Percentiles rank a stretch among this genome's conserved stretches.
These are phyloP conservation scores for Bombus sibiricus DNA, from an alignment of 1,140 invertebrate genomes.

Conservation along the genomic window DNA sequence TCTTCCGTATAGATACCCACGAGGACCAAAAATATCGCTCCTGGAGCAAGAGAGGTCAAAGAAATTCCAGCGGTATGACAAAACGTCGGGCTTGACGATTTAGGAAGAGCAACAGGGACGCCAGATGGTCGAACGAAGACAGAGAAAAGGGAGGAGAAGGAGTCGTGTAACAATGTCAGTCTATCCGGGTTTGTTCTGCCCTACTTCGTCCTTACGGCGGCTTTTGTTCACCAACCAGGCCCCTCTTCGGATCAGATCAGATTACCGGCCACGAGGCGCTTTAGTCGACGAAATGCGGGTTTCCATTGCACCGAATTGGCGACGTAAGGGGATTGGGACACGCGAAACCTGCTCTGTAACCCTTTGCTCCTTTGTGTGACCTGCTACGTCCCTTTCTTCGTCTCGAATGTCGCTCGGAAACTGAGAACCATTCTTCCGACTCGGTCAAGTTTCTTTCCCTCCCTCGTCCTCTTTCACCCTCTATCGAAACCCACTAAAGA, in stretches of 20 bases:
- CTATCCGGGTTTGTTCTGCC: slow-evolving; percentile 71
- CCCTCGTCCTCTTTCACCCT: too few species aligned
- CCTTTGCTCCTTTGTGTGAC: slow-evolving; percentile 6
- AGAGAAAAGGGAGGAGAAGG: background rate
- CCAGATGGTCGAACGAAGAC: background rate
- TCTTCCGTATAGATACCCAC: background rate
- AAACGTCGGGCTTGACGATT: background rate
- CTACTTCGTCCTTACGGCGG: slow-evolving; percentile 64
- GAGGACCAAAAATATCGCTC: too few species aligned
- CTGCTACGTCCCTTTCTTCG: background rate
- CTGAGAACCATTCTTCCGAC: too few species aligned
- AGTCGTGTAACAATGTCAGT: slow-evolving; percentile 72
- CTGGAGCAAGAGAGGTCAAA: background rate
- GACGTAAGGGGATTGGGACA: slow-evolving; percentile 69
- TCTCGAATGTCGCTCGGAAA: background rate
- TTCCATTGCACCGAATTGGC: slow-evolving; percentile 71
- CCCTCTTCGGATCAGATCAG: slow-evolving; percentile 66
- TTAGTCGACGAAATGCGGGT: slow-evolving; percentile 65
- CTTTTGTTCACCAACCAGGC: slow-evolving; percentile 64
- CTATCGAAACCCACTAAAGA: too few species aligned
- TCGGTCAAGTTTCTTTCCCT: background rate
- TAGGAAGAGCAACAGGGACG: background rate
- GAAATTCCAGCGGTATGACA: slow-evolving; percentile 15
- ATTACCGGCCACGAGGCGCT: slow-evolving; percentile 68
- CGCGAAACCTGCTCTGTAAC: slow-evolving; percentile 42